Conservation (phyloP, 2,797 vertebrate genomes). For the Crocodylus rhombifer region DNA sequence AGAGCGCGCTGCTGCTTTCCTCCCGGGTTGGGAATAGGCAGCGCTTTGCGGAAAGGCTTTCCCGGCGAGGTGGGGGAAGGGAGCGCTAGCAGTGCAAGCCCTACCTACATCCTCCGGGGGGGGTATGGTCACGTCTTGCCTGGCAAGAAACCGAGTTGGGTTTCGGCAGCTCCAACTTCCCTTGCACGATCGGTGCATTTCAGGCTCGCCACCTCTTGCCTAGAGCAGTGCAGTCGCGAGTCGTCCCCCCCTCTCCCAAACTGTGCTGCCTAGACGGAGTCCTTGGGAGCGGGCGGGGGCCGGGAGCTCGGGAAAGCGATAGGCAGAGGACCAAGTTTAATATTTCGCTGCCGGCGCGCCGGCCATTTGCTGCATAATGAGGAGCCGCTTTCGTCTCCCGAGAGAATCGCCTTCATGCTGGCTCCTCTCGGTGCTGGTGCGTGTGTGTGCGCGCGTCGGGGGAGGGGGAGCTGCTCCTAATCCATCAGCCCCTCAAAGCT, state of each 20-base stretch:
- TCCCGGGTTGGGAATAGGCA: background rate
- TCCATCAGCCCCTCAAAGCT: slow-evolving; percentile 78
- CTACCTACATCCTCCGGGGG: slow-evolving; percentile 14
- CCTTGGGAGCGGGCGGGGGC: slow-evolving; percentile 40
- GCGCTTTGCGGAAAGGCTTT: slow-evolving; percentile 52
- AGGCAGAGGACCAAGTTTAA: slow-evolving; percentile 40
- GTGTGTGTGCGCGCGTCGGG: background rate
- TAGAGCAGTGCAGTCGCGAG: background rate
- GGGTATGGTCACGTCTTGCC: slow-evolving; percentile 32
- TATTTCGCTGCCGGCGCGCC: slow-evolving; percentile 47
- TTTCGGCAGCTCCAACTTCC: background rate
- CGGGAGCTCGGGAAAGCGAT: slow-evolving; percentile 12
- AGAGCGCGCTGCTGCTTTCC: background rate
- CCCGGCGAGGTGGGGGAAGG: background rate
- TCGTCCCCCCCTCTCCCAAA: too few species aligned
- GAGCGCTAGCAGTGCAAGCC: slow-evolving; percentile 7
- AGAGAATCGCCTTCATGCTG: background rate
- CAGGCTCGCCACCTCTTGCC: background rate
- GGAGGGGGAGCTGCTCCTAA: slow-evolving; percentile 61
- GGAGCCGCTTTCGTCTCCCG: slow-evolving; percentile 46
- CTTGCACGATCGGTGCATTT: background rate
- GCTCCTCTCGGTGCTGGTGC: background rate
- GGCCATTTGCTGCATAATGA: slow-evolving; percentile 74
- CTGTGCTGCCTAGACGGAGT: slow-evolving; percentile 47
- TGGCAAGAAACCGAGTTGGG: slow-evolving; percentile 18